Evolutionary conservation across 2,113 vertebrate genomes (phyloP).

Genomic region (Oxyura jamaicensis): DNA sequence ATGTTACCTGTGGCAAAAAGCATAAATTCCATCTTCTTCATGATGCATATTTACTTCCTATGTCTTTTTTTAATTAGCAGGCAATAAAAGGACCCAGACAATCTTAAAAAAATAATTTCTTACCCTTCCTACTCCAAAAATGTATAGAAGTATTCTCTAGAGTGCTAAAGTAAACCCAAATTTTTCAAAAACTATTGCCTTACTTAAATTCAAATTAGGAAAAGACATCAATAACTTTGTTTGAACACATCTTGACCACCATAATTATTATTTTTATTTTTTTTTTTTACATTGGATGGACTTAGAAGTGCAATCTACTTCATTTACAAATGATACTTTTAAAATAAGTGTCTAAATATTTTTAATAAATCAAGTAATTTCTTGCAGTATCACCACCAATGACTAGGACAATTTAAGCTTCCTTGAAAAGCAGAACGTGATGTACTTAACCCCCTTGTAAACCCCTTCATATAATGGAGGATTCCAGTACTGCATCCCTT

Average conservation of each 20-base stretch:
- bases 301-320: neutral
- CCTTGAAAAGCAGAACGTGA: neutral
- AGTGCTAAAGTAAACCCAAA: neutral
- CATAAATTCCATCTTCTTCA: neutral
- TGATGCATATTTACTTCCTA: neutral
- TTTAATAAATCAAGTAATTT: neutral
- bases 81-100: neutral
- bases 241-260: neutral
- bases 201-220: neutral
- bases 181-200: neutral
- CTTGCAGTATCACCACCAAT: neutral
- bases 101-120: neutral
- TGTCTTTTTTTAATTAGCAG: neutral
- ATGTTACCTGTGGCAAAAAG: neutral
- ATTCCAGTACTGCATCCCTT: neutral
- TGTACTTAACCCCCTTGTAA: slow-evolving; percentile 13
- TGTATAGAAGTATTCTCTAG: neutral
- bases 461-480: slow-evolving; percentile 10
- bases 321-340: neutral
- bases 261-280: neutral
- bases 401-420: neutral
- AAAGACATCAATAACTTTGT: neutral
- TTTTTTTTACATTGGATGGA: neutral
- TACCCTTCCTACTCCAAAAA: neutral
- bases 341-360: neutral